Evolutionary conservation across 2,888 invertebrate genomes (phyloP), one percentile per base, ranked within the genome.

Genomic region (Scaptomyza reducta): DNA sequence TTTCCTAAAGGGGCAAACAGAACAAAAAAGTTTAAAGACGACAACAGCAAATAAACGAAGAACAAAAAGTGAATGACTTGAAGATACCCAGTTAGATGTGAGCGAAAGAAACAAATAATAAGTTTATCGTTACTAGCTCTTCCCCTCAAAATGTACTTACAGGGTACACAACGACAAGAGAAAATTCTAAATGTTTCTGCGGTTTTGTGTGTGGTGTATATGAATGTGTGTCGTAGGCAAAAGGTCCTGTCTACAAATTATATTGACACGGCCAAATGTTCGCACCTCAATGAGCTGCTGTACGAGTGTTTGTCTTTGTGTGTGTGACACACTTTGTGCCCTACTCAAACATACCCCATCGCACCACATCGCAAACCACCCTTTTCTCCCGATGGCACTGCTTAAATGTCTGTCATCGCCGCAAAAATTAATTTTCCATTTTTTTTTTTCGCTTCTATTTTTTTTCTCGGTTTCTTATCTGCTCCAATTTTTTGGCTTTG

Each of bases 401-500:
- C 31, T 47, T 55, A 62, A 51, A 53, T 51, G 46, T 49, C 51
- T 59, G 18, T 62, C 45, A 42, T 35, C 54, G 68, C 88, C 79
- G 65, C 88, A 88, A 79, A 88, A 87, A 88, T 88, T 87, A 87
- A 87, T 88, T 87, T 83, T 83, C 75, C 73, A 74, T 86, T 88
- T 78, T 71, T 42, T 31, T 14, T 40, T 16, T 10, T 3, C 3
- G 13, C 6, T 27, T 40, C 1, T 31, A n/a, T 31, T 10, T 18
- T 29, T 35, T 29, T 44, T 11, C 7, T 29, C 14, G 16, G 40
- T 25, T 33, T n/a, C 41, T 49, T 62, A 74, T 76, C 68, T 68
- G 57, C 55, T 38, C 22, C 58, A 65, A 67, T 65, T 68, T 76
- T 70, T 76, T 65, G 31, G 51, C 62, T 66, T 73, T 66, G 66